Evolutionary conservation across 2,888 invertebrate genomes (phyloP), one percentile per base, ranked within the genome.

Genomic region (Trichopria drosophilae): DNA sequence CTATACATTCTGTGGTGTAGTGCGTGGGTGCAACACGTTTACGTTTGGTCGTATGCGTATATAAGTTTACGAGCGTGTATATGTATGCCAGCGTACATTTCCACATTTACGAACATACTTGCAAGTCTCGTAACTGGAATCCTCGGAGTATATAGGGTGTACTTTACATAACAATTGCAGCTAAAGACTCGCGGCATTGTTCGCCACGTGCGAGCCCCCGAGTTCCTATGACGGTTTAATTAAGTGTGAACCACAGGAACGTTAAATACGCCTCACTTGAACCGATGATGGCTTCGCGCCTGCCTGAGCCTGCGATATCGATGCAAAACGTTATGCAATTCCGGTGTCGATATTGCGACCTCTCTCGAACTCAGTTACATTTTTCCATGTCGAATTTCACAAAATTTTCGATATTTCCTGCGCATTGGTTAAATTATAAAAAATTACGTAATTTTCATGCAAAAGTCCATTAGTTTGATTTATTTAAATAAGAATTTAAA

Each of bases 191-290:
- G 64, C 63, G 63, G 70, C 60, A 75, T 74, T 75, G 74, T 75
- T 58, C 69, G 72, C 65, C 75, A 75, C 74, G 75, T 74, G 74
- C 53, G 59, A 54, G 60, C 55, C 59, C 65, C 65, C 63, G 67
- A 65, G 69, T 69, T 71, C 66, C 71, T 68, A 66, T 70, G 66
- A 50, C 61, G 64, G 72, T 73, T 75, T 75, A 75, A 75, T 75
- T 75, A 75, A 72, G 75, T 75, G 75, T 75, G 73, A 74, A 75
- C 75, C 75, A 65, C 75, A 75, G 73, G 66, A 74, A 72, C 72
- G 69, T 69, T 60, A 64, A 64, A 61, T 63, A 73, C 68, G 75
- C 72, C 66, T 73, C 73, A 71, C 72, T 74, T 75, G 69, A 68
- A 65, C 65, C 66, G 71, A 74, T 75, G 73, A 75, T 72, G 71